Conservation (phyloP, 1,140 invertebrate genomes). For the Drosophila arawakana region DNA sequence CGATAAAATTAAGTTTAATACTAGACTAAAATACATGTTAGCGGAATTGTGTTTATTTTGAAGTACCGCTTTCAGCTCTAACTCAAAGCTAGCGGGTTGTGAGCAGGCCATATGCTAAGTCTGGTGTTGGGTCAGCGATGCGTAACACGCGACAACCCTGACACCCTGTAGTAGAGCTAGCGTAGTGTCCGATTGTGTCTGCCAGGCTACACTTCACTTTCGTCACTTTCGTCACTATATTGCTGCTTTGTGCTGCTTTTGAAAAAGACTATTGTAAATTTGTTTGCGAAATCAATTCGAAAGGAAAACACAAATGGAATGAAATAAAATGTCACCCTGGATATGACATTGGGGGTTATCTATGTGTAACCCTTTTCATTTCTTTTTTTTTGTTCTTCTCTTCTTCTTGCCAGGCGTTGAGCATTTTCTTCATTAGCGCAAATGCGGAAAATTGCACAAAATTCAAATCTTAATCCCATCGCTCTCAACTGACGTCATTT, state of each 20-base stretch:
- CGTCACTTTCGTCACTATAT: not conserved
- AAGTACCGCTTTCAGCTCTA: too few species aligned
- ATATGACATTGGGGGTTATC: slow-evolving; percentile 1
- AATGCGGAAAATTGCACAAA: slow-evolving; percentile 80
- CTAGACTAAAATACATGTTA: too few species aligned
- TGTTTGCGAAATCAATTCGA: slow-evolving; percentile 75
- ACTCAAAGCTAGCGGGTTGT: too few species aligned
- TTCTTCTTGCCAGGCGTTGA: slow-evolving; percentile 22
- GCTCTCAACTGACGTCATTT: slow-evolving; percentile 50
- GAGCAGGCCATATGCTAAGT: too few species aligned
- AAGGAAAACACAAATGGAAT: not conserved
- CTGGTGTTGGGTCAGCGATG: too few species aligned
- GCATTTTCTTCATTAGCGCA: slow-evolving; percentile 55
- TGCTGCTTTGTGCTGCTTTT: too few species aligned
- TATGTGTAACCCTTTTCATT: slow-evolving; percentile 30
- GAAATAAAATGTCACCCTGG: slow-evolving; percentile 18
- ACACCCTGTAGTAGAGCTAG: too few species aligned
- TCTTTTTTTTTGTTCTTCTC: not conserved
- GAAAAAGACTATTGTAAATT: slow-evolving; percentile 41
- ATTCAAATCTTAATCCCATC: slow-evolving; percentile 68
- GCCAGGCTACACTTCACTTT: slow-evolving; percentile 4
- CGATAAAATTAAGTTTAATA: too few species aligned
- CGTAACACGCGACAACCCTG: too few species aligned
- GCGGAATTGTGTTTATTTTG: too few species aligned
- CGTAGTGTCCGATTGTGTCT: not conserved